Conservation (phyloP, 92 coral and sea anemone genomes). For the Umimayanthus chanpuru region DNA sequence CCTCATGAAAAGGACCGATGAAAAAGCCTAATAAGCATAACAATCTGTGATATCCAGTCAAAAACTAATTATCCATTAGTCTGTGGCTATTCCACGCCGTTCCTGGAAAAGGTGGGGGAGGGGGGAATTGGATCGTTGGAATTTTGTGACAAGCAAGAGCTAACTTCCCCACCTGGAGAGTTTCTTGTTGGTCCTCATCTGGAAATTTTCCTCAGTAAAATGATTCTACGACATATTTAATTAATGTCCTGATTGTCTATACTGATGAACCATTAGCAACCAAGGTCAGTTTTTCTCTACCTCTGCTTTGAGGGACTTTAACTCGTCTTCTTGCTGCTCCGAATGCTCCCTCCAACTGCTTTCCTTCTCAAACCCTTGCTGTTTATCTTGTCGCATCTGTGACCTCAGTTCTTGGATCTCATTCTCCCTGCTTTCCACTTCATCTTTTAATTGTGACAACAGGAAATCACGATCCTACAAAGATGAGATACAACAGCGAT, state of each 20-base stretch:
- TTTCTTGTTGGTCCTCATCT: background rate
- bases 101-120: background rate
- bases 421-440: conserved; percentile 67
- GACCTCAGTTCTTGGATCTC: conserved; percentile 69
- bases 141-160: background rate
- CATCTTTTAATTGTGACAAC: conserved; percentile 66
- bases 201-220: background rate
- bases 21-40: too few relatives aligned
- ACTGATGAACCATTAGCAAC: background rate
- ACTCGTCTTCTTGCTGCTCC: conserved; percentile 61
- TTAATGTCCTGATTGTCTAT: background rate
- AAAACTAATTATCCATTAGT: too few relatives aligned
- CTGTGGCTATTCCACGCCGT: too few relatives aligned
- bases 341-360: conserved; percentile 68
- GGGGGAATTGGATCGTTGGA: background rate
- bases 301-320: conserved; percentile 70
- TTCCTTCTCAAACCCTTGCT: conserved; percentile 71
- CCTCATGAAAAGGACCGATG: too few relatives aligned
- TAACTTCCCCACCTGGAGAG: background rate
- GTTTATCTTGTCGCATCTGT: conserved; percentile 82
- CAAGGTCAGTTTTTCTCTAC: conserved; percentile 31
- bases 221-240: background rate
- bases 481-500: too few relatives aligned
- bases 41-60: too few relatives aligned
- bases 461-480: conserved; percentile 1